These are phyloP conservation scores for Paedocypris sp. DNA, from an alignment of 2,113 vertebrate species.

Conservation along the genomic window DNA sequence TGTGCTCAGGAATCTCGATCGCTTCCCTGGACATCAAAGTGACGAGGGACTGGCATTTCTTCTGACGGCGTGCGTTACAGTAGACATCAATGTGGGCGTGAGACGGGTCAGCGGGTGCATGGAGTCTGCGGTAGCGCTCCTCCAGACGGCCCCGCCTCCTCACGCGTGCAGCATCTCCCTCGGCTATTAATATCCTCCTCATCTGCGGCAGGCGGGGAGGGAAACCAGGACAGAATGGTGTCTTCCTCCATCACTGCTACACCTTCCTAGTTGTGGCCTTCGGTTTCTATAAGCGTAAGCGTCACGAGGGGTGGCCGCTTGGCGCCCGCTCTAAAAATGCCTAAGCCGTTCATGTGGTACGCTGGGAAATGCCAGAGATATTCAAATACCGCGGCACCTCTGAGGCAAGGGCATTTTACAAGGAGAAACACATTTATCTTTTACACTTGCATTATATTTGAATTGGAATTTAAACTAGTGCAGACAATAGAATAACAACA, in stretches of 20 bases:
- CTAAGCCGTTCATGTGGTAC: not conserved
- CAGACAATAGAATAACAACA: too few relatives aligned
- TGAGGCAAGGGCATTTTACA: slow-evolving; percentile 4
- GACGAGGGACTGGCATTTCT: too few relatives aligned
- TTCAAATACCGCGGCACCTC: not conserved
- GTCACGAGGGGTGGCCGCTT: not conserved
- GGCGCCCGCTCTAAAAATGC: slow-evolving; percentile 11
- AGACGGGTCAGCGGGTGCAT: not conserved
- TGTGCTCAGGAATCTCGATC: too few relatives aligned
- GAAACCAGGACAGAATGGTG: slow-evolving; percentile 32
- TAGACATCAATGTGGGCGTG: too few relatives aligned
- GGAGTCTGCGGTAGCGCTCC: not conserved
- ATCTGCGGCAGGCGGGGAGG: slow-evolving; percentile 38
- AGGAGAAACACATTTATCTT: slow-evolving; percentile 12
- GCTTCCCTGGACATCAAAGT: too few relatives aligned
- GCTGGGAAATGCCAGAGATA: slow-evolving; percentile 3
- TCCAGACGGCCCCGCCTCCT: slow-evolving; percentile 9
- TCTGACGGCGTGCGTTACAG: too few relatives aligned
- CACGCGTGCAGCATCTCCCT: slow-evolving; percentile 20
- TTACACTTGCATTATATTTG: too few relatives aligned
- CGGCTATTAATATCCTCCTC: slow-evolving; percentile 50
- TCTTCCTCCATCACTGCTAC: not conserved
- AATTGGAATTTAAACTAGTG: too few relatives aligned
- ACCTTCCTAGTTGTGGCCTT: slow-evolving; percentile 10
- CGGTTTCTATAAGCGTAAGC: slow-evolving; percentile 1